These are phyloP conservation scores for Nyctalus aviator DNA, from an alignment of 2,797 vertebrate genomes.

Conservation along the genomic window DNA sequence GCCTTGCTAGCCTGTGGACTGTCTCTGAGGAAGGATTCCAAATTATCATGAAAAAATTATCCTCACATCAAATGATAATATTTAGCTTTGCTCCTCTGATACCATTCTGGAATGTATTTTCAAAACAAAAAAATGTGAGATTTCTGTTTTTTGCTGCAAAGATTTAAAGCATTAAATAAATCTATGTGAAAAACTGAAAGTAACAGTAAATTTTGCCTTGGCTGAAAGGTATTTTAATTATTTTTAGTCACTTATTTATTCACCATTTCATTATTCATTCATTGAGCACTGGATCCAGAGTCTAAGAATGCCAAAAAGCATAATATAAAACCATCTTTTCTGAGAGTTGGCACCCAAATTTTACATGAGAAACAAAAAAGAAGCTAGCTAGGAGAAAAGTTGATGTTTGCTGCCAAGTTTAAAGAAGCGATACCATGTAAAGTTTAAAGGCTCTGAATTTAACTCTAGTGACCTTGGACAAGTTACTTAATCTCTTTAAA, in stretches of 20 bases:
- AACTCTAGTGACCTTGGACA: neutral
- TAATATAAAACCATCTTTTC: neutral
- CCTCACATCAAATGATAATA: neutral
- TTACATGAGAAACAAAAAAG: neutral
- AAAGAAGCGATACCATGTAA: neutral
- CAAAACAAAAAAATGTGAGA: neutral
- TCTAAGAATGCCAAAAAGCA: neutral
- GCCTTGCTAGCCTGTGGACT: rapidly evolving
- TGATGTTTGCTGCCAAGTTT: neutral
- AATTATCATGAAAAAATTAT: neutral
- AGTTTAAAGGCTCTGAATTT: neutral
- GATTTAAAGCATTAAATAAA: neutral
- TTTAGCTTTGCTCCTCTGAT: neutral
- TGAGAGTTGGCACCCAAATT: neutral
- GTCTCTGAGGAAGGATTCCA: neutral
- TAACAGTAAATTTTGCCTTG: neutral
- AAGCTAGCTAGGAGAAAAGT: neutral
- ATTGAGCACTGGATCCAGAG: neutral
- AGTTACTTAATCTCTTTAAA: neutral
- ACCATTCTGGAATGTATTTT: neutral
- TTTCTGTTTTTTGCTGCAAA: neutral
- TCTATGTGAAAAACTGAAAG: neutral
- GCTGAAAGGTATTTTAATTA: neutral
- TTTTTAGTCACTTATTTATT: neutral
- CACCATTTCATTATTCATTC: neutral